Conservation (phyloP, 2,888 invertebrate genomes). For the Halocaridina rubra region DNA sequence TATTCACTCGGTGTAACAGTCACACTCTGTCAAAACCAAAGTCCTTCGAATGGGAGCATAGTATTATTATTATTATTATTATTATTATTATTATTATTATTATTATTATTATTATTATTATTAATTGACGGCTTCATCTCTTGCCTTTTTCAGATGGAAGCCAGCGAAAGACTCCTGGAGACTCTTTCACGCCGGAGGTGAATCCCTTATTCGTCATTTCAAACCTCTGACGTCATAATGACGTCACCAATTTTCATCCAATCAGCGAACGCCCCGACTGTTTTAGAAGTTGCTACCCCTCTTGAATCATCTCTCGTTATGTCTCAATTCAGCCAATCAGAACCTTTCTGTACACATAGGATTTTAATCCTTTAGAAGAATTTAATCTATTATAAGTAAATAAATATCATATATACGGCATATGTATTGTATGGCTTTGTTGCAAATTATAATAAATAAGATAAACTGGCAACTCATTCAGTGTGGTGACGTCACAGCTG, state of each 20-base stretch:
- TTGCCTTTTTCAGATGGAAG: constrained; percentile 32
- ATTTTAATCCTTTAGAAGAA: too few relatives aligned
- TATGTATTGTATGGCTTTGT: too few relatives aligned
- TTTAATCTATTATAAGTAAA: too few relatives aligned
- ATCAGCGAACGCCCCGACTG: not conserved
- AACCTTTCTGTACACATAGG: not conserved
- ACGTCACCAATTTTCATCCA: not conserved
- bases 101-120: not conserved
- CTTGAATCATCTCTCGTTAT: not conserved
- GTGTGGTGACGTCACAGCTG: constrained; percentile 6
- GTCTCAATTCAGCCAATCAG: not conserved
- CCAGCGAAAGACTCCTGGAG: constrained; percentile 46
- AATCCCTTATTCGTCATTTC: not conserved
- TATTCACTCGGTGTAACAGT: not conserved
- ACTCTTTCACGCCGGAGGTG: constrained; percentile 36
- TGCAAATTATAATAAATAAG: too few relatives aligned
- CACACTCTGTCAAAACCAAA: too few relatives aligned
- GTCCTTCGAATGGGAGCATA: too few relatives aligned
- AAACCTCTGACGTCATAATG: not conserved
- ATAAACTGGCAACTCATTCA: too few relatives aligned
- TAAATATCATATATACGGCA: too few relatives aligned
- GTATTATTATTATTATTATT: not conserved
- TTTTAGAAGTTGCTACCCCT: not conserved
- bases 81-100: not conserved
- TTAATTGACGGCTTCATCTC: not conserved